Evolutionary conservation across 1,140 invertebrate species (phyloP).

Genomic region (Mizuhopecten yessoensis): DNA sequence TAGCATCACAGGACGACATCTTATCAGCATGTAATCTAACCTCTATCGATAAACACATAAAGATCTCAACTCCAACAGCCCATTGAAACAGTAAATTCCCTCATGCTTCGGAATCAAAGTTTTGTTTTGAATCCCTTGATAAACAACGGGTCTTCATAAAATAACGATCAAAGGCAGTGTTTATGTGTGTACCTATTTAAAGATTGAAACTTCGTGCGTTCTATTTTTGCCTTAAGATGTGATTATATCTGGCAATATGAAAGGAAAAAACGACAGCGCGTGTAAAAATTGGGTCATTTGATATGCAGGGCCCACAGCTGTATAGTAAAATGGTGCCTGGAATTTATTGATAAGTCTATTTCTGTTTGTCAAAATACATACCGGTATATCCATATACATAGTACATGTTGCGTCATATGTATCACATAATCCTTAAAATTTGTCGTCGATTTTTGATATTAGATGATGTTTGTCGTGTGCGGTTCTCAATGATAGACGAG

Average conservation of each 20-base stretch:
- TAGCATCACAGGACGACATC: background rate
- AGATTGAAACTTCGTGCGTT: background rate
- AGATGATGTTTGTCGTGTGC: too few relatives aligned
- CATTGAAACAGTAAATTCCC: background rate
- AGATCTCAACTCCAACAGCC: background rate
- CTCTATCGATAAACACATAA: background rate
- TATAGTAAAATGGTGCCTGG: too few relatives aligned
- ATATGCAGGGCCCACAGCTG: background rate
- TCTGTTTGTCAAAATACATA: too few relatives aligned
- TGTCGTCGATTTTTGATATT: too few relatives aligned
- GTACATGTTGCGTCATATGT: too few relatives aligned
- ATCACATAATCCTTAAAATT: too few relatives aligned
- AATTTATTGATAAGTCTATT: too few relatives aligned
- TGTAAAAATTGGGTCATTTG: constrained; percentile 19
- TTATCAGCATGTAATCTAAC: background rate
- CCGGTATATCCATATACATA: too few relatives aligned
- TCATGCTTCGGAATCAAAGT: background rate
- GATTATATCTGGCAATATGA: background rate
- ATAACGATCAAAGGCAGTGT: background rate
- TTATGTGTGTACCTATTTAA: background rate
- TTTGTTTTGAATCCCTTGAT: background rate
- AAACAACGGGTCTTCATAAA: constrained; percentile 9
- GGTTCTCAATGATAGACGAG: too few relatives aligned
- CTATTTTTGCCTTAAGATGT: background rate
- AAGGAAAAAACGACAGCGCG: background rate